These are phyloP conservation scores for silkworm (Bombyx mori) DNA, from an alignment of 1,140 invertebrate genomes.

Conservation along the genomic window ASM3026992v2 NC_085129.1:2035501-2036000, in stretches of 20 bases:
- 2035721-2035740: too few relatives aligned
- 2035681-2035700: too few relatives aligned
- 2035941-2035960: conserved; percentile 36
- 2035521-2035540: too few relatives aligned
- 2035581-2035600: too few relatives aligned
- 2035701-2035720: too few relatives aligned
- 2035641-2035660: too few relatives aligned
- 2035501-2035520: too few relatives aligned
- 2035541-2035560: too few relatives aligned
- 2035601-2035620: too few relatives aligned
- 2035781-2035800: background rate
- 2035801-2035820: conserved; percentile 4
- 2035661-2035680: too few relatives aligned
- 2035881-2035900: conserved; percentile 68
- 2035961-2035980: conserved; percentile 31
- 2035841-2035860: conserved; percentile 37
- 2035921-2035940: conserved; percentile 53
- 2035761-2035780: background rate
- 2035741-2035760: background rate
- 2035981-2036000: conserved; percentile 42
- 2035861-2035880: conserved; percentile 47
- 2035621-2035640: too few relatives aligned
- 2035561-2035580: too few relatives aligned
- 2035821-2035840: conserved; percentile 27
- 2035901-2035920: conserved; percentile 69